Conservation (phyloP, 2,797 vertebrate species). For the Masticophis lateralis region DNA sequence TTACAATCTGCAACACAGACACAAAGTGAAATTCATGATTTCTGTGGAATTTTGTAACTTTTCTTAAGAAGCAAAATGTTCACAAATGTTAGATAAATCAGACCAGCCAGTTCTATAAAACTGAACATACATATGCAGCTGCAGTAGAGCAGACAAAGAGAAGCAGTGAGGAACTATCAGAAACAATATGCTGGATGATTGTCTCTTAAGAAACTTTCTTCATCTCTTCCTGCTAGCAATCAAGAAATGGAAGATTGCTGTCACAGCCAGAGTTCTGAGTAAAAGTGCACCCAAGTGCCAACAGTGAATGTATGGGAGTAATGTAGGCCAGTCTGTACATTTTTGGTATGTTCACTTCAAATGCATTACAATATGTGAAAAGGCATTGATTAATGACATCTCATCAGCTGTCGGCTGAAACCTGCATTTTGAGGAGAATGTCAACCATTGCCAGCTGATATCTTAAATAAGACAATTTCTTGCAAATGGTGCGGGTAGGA, state of each 20-base stretch:
- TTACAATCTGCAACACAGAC: not conserved
- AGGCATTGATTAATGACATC: slow-evolving; percentile 10
- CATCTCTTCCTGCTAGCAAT: not conserved
- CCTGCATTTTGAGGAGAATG: not conserved
- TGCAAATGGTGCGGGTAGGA: not conserved
- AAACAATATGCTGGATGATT: not conserved
- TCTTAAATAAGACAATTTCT: not conserved
- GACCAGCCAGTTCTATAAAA: slow-evolving; percentile 16
- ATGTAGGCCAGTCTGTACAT: not conserved
- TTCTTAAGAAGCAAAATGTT: not conserved
- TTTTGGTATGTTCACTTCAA: not conserved
- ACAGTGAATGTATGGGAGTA: not conserved
- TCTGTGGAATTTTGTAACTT: not conserved
- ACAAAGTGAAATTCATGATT: not conserved
- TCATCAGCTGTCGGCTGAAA: not conserved
- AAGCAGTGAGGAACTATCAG: not conserved
- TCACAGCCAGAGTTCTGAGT: slow-evolving; percentile 7
- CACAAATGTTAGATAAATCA: not conserved
- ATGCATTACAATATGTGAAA: not conserved
- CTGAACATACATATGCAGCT: slow-evolving; percentile 43
- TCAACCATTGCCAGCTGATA: not conserved
- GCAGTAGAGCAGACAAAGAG: not conserved
- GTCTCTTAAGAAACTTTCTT: slow-evolving; percentile 3
- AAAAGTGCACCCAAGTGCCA: not conserved
- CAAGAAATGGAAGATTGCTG: not conserved